A percentile compares a stretch with the other conserved stretches of the same genome.
Evolutionary conservation across 1,140 invertebrate species (phyloP).

Genomic region (Chironomus tepperi): DNA sequence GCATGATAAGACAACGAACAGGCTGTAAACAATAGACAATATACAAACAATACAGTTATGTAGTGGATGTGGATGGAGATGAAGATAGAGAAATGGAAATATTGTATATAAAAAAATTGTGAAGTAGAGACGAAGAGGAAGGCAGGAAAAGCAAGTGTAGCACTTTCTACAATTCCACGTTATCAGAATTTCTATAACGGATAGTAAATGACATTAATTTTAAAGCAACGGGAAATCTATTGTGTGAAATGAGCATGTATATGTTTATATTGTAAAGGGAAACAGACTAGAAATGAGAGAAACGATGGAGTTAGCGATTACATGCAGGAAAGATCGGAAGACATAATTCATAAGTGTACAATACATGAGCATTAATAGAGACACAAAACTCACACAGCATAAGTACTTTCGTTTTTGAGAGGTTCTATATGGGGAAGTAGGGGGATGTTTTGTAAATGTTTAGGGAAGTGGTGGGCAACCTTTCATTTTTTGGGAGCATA

Average conservation of each 20-base stretch:
- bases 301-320: not conserved
- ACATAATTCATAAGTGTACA: not conserved
- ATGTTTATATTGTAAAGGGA: not conserved
- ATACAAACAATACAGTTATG: too few species aligned
- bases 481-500: too few species aligned
- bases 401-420: too few species aligned
- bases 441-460: too few species aligned
- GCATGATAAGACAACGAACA: not conserved
- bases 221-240: constrained; percentile 10
- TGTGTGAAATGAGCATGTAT: not conserved
- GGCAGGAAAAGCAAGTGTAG: not conserved
- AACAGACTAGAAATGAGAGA: not conserved
- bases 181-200: not conserved
- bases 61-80: too few species aligned
- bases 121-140: not conserved
- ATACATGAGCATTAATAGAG: not conserved
- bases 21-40: not conserved
- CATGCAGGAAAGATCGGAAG: not conserved
- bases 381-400: not conserved
- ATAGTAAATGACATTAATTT: constrained; percentile 15
- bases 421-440: too few species aligned
- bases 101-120: not conserved
- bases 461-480: too few species aligned
- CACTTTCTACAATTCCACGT: not conserved
- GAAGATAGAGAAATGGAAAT: too few species aligned